phyloP scores from a whole-genome alignment of 2,113 vertebrate species.

The Atherinomorus stipes region DNA sequence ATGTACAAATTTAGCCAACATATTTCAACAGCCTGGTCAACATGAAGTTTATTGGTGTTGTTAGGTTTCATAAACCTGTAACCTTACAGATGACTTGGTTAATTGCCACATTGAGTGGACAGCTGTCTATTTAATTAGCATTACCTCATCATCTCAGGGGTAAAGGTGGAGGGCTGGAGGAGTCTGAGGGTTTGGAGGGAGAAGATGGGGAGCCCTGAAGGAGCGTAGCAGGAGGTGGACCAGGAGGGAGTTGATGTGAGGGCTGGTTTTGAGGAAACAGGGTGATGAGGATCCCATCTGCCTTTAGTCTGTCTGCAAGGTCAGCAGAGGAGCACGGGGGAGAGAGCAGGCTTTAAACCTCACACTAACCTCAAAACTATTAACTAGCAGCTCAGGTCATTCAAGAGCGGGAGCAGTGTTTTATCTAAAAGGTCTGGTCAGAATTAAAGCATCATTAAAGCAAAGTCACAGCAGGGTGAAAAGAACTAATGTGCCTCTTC shows the following conservation, averaged over 20 bases:
- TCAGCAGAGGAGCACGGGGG: slow-evolving; percentile 68
- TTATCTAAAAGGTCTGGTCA: slow-evolving; percentile 49
- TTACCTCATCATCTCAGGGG: slow-evolving; percentile 75
- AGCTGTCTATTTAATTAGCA: slow-evolving; percentile 71
- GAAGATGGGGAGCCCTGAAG: slow-evolving; percentile 54
- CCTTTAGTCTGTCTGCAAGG: slow-evolving; percentile 66
- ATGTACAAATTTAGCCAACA: background rate
- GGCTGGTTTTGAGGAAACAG: slow-evolving; percentile 37
- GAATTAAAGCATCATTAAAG: slow-evolving; percentile 38
- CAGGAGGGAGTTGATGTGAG: slow-evolving; percentile 31
- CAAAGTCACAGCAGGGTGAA: slow-evolving; percentile 26
- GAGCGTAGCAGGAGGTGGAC: slow-evolving; percentile 12
- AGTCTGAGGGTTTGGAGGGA: slow-evolving; percentile 39
- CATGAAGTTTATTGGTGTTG: slow-evolving; percentile 35
- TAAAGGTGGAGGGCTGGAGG: slow-evolving; percentile 69
- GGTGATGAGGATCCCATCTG: slow-evolving; percentile 86
- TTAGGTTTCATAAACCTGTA: slow-evolving; percentile 51
- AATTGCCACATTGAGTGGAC: slow-evolving; percentile 73
- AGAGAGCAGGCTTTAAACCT: slow-evolving; percentile 63
- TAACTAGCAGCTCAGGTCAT: slow-evolving; percentile 52
- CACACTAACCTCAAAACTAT: slow-evolving; percentile 60
- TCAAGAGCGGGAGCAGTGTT: slow-evolving; percentile 33
- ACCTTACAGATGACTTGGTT: slow-evolving; percentile 45
- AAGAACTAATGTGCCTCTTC: slow-evolving; percentile 2
- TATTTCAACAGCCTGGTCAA: slow-evolving; percentile 8